These are phyloP conservation scores for Drosophila kurseongensis DNA, from an alignment of 1,140 invertebrate species.

Conservation along the genomic window DNA sequence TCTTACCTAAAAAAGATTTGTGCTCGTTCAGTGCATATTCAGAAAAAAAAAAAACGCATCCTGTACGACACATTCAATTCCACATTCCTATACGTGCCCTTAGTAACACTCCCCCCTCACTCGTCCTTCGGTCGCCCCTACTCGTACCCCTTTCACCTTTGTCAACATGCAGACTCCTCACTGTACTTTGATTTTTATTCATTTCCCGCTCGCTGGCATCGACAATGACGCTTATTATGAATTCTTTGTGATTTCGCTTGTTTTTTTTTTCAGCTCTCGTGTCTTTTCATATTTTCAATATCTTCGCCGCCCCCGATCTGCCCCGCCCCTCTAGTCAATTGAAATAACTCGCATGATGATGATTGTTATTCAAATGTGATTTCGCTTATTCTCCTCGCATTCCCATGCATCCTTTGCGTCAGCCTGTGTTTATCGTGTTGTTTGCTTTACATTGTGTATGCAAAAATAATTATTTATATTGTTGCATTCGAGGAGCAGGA, in stretches of 20 bases:
- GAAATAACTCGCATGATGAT: constrained; percentile 76
- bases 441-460: constrained; percentile 78
- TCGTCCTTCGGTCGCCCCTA: not conserved
- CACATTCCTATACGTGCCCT: constrained; percentile 46
- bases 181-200: constrained; percentile 80
- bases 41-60: constrained; percentile 64
- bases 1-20: not conserved
- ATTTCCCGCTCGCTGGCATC: constrained; percentile 76
- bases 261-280: constrained; percentile 42
- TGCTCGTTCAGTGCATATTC: not conserved
- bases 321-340: constrained; percentile 43
- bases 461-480: constrained; percentile 83
- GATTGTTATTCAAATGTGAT: constrained; percentile 83
- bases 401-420: constrained; percentile 52
- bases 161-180: constrained; percentile 40
- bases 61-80: constrained; percentile 77
- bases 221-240: constrained; percentile 84
- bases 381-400: constrained; percentile 59
- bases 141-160: constrained; percentile 72
- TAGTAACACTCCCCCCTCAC: constrained; percentile 13
- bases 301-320: constrained; percentile 37
- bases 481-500: constrained; percentile 52
- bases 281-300: constrained; percentile 81
- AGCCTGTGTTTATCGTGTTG: constrained; percentile 52
- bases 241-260: constrained; percentile 79